Conservation (phyloP, 2,797 vertebrate genomes). For the Coregonus sp. region DNA sequence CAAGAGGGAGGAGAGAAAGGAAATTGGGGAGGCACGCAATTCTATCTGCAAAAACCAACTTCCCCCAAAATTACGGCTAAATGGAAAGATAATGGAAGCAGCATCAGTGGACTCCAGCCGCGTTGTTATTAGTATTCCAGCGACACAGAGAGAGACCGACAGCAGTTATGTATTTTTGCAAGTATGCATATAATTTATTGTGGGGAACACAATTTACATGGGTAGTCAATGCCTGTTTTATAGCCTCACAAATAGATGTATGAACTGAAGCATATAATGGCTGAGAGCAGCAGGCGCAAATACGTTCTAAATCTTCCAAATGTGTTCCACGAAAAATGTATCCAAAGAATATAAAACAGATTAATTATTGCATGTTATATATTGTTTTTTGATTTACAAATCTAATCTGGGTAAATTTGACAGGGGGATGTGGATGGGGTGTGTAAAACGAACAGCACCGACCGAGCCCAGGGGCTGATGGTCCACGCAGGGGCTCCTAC, state of each 20-base stretch:
- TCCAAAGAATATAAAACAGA: slow-evolving; percentile 98
- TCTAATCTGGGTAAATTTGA: slow-evolving; percentile 90
- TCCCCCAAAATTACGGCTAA: slow-evolving; percentile 71
- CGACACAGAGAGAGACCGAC: slow-evolving; percentile 86
- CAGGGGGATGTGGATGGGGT: slow-evolving; percentile 74
- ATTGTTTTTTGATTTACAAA: slow-evolving; percentile 98
- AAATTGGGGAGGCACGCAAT: slow-evolving; percentile 39
- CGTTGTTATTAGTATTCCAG: slow-evolving; percentile 90
- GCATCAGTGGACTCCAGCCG: slow-evolving; percentile 69
- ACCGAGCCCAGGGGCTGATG: slow-evolving; percentile 29
- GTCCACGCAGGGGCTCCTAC: not conserved
- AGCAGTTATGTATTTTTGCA: slow-evolving; percentile 98
- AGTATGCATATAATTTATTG: slow-evolving; percentile 99
- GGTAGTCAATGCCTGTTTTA: slow-evolving; percentile 99
- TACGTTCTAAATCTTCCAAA: slow-evolving; percentile 98
- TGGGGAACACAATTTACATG: slow-evolving; percentile 99
- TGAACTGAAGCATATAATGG: slow-evolving; percentile 99
- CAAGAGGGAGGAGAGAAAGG: slow-evolving; percentile 23
- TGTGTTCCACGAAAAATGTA: slow-evolving; percentile 93
- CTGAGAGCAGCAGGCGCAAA: slow-evolving; percentile 95
- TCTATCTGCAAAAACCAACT: slow-evolving; percentile 62
- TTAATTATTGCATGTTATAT: slow-evolving; percentile 95
- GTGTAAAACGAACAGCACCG: slow-evolving; percentile 50
- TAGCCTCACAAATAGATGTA: slow-evolving; percentile 99
- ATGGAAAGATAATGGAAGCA: slow-evolving; percentile 74